Evolutionary conservation across 1,140 invertebrate genomes (phyloP), one percentile per base, ranked within the genome.

Genomic region (Procambarus clarkii): DNA sequence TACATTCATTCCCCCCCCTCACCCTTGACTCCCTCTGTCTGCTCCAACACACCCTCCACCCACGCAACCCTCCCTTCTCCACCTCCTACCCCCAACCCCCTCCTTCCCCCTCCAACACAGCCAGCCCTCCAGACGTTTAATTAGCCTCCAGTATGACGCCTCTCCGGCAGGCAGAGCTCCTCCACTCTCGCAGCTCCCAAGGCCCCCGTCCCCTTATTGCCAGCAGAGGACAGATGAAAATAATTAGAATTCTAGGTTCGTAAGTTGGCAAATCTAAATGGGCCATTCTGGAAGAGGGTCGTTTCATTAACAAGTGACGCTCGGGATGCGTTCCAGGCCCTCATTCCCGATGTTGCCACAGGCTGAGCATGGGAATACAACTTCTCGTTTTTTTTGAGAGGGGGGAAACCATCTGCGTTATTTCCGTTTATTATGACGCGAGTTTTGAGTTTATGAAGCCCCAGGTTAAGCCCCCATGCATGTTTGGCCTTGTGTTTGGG

Each of bases 241-340:
- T 58, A 82, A 58, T 82, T 82, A 82, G 50, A 82, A 82, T 82
- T 82, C 80, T 60, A 58, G 80, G 18, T 50, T n/a, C 80, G 80
- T 82, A 82, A 58, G 46, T 82, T 82, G 80, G 46, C 80, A 82
- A 82, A 82, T 82, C 80, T 82, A 82, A 82, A 82, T 82, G 80
- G 80, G 80, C 80, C 80, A 82, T 82, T 82, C 80, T 82, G 46
- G 46, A 58, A 58, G 80, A 45, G 46, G 64, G 69, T 74, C 83
- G 60, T 48, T 74, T 85, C 83, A 85, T 85, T 71, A 71, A 74
- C 69, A 54, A 85, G 60, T 85, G 64, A 69, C 44, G 60, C 24
- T 50, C 24, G 80, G 80, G 80, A 45, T 54, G 82, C 24, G 64
- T 85, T 85, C 80, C 80, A 82, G 80, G 80, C 80, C 80, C 80